These are phyloP conservation scores for Solenopsis fugax DNA, from an alignment of 1,140 invertebrate genomes.

Conservation along the genomic window DNA sequence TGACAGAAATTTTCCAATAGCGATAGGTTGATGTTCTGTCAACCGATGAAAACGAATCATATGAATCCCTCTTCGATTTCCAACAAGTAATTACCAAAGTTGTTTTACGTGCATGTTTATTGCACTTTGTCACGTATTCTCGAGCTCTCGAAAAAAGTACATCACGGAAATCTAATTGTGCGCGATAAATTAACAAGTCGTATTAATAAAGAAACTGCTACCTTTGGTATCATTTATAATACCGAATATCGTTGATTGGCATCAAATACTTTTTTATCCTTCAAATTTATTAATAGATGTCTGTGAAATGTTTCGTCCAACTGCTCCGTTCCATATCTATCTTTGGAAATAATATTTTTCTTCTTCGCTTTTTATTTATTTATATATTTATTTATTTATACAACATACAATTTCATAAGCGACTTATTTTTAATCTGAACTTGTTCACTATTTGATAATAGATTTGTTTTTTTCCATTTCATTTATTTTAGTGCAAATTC, in stretches of 20 bases:
- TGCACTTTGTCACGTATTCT: not conserved
- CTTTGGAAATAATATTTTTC: not conserved
- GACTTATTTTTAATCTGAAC: constrained; percentile 51
- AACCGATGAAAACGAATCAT: constrained; percentile 28
- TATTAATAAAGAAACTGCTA: not conserved
- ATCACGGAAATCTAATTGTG: not conserved
- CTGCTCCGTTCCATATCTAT: not conserved
- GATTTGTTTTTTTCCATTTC: constrained; percentile 52
- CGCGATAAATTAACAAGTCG: not conserved
- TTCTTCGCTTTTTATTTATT: not conserved
- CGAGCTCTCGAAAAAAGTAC: not conserved
- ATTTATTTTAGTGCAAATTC: constrained; percentile 26
- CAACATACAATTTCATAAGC: constrained; percentile 15
- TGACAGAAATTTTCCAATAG: constrained; percentile 51
- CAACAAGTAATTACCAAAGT: constrained; percentile 26
- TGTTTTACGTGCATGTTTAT: not conserved
- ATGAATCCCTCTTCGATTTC: constrained; percentile 37
- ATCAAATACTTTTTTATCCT: not conserved
- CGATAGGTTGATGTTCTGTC: constrained; percentile 22
- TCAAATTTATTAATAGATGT: too few species aligned
- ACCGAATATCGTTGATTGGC: not conserved
- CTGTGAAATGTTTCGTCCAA: not conserved
- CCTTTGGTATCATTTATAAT: not conserved
- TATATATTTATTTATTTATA: not conserved
- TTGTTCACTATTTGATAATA: constrained; percentile 24